Base-by-base conservation (phyloP, 2,113 vertebrate species). In the Microcebus tavaratra region DNA sequence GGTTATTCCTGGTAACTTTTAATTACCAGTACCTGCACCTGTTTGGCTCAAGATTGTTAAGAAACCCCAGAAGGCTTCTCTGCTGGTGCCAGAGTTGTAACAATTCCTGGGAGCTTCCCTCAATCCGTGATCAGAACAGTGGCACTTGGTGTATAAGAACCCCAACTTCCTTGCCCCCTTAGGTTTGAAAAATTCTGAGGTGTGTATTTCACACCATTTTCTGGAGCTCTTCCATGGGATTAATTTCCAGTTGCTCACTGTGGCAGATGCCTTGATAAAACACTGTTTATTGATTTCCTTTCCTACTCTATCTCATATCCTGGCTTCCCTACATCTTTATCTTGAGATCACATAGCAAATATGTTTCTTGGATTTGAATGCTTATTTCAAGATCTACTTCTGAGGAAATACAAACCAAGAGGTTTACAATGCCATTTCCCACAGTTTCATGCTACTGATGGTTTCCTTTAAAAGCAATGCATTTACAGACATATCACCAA, bases 391-490 rank as follows among this genome's bases (percentile, higher is more conserved):
- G 42, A 48, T 48, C 42, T 76, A 17, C 73, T 48, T 76, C 73
- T 76, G 14, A 76, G 73, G 14, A 76, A 18, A 91, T 29, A 80
- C 17, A 83, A 87, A 76, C 59, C 25, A 80, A 61, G 31, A 85
- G 34, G 87, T 72, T 81, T 96, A 79, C 12, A 94, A 45, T 70
- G 15, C 1, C 11, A 61, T 78, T 90, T 97, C 25, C 48, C 29
- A 79, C 31, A 88, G 9, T 84, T 93, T 95, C 18, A 91, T 73
- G 45, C 12, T 63, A 72, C 92, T 50, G 27, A 73, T 25, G 36
- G 20, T 34, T 88, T 97, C 31, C 31, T 76, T 95, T 84, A 88
- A 70, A 93, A 85, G 29, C 14, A 89, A 65, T 78, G 9, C 6
- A 91, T 34, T 25, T 84, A 83, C 34, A 48, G 20, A 79, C 27